Percentiles rank a stretch among this genome's conserved stretches.
These are phyloP conservation scores for Lacerta agilis DNA, from an alignment of 2,797 vertebrate genomes.

Conservation along the genomic window DNA sequence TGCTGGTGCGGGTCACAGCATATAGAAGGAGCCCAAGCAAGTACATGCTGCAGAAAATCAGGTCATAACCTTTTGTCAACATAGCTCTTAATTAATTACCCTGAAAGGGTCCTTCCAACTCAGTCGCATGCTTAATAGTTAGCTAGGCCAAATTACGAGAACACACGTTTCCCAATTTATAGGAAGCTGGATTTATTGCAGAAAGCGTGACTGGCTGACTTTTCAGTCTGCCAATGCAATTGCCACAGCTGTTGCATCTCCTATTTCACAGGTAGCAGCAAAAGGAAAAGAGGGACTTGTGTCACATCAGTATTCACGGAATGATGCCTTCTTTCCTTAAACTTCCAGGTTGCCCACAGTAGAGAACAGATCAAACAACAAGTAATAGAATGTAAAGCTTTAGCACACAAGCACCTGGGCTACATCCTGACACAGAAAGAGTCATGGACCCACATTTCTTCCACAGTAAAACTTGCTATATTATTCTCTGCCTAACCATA, in stretches of 20 bases:
- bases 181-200: conserved; percentile 47
- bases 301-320: conserved; percentile 55
- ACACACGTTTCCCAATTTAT: conserved; percentile 38
- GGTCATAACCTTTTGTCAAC: not conserved
- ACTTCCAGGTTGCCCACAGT: conserved; percentile 41
- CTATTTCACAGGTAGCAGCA: conserved; percentile 39
- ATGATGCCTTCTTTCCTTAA: conserved; percentile 52
- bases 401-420: not conserved
- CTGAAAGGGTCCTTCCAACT: not conserved
- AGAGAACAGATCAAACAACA: conserved; percentile 11
- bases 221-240: conserved; percentile 35
- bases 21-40: not conserved
- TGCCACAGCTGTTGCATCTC: conserved; percentile 60
- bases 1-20: not conserved
- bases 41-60: fast-evolving
- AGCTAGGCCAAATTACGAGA: conserved; percentile 14
- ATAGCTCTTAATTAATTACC: not conserved
- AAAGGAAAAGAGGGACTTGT: conserved; percentile 49
- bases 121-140: not conserved
- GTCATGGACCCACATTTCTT: not conserved
- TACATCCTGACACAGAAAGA: not conserved
- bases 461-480: conserved; percentile 25
- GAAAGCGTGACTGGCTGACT: conserved; percentile 43
- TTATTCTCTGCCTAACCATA: not conserved
- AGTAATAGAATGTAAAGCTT: not conserved